Conservation (phyloP, 2,888 invertebrate genomes). For the Caenorhabditis macrosperma region DNA sequence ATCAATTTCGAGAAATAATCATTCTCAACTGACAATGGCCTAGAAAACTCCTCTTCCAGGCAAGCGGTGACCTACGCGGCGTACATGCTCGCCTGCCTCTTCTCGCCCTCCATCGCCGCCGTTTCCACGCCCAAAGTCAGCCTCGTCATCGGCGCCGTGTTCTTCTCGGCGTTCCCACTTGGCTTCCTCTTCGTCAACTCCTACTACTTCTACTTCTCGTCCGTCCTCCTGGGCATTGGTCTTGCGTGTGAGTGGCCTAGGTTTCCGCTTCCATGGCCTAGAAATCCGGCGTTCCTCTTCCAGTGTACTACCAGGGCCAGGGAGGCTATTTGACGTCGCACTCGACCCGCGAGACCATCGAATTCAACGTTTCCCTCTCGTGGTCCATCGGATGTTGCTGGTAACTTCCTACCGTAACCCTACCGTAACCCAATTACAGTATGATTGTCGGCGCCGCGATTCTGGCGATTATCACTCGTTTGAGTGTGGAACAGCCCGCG, state of each 20-base stretch:
- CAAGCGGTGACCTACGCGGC: conserved; percentile 56
- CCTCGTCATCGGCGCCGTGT: conserved; percentile 49
- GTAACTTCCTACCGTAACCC: not conserved
- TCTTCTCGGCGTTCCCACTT: conserved; percentile 46
- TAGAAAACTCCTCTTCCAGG: too few species aligned
- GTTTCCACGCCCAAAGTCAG: conserved; percentile 50
- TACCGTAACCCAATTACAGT: not conserved
- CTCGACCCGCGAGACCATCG: conserved; percentile 54
- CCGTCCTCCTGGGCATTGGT: conserved; percentile 60
- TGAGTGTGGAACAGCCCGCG: not conserved
- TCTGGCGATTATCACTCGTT: conserved; percentile 35
- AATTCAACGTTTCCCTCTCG: conserved; percentile 59
- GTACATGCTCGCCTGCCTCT: conserved; percentile 51
- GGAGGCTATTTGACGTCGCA: conserved; percentile 43
- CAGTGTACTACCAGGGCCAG: too few species aligned
- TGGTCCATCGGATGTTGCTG: conserved; percentile 63
- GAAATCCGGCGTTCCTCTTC: not conserved
- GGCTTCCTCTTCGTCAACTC: conserved; percentile 65
- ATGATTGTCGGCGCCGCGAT: conserved; percentile 27
- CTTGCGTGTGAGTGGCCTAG: too few species aligned
- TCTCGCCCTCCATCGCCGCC: conserved; percentile 57
- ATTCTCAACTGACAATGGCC: too few species aligned
- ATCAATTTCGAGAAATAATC: too few species aligned
- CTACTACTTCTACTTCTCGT: conserved; percentile 58
- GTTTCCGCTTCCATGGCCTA: too few species aligned